Base-by-base conservation (phyloP, 2,797 vertebrate species). In the Syncerus caffer region DNA sequence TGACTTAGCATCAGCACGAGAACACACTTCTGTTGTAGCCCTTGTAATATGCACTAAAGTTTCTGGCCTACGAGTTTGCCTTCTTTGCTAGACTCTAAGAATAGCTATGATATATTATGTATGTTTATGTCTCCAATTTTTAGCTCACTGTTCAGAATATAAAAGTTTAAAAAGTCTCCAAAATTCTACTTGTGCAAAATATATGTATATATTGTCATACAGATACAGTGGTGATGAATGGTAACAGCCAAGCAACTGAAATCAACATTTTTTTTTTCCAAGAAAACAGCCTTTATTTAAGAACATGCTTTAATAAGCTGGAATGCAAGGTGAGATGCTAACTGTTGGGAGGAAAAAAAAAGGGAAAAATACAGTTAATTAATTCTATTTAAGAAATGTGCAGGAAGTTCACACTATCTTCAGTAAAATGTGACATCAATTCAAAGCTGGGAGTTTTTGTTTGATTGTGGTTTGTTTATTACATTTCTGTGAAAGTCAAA, bases 1-100 rank as follows among this genome's bases (percentile, higher is more conserved):
- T 14, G 38, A 4, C 12, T 74, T 25, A 42, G 3, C 38, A 42
- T 3, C 7, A 74, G 38, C 38, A 14, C 3, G 1, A 42, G 71
- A 92, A 89, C 29, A 87, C 19, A 76, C 23, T 55, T 86, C 9
- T 4, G 16, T 47, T 38, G 17, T 53, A 78, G 38, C 6, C 57
- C 27, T 64, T 47, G 42, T n/a, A 58, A 51, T 62, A 79, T 13
- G 80, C 25, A 21, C 29, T 74, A 15, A 86, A 76, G n/a, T 83
- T 92, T 88, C 88, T 94, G 55, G 31, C 12, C 38, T 83, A 83
- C 95, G 82, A 74, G 34, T 86, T 84, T 97, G 51, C 23, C 50
- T 95, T 92, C 51, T 29, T 62, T 10, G 2, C 16, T 79, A 96
- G 25, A 50, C 8, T 71, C 13, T 85, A 78, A 92, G 82, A 93